Evolutionary conservation across 2,797 vertebrate genomes (phyloP).

Genomic region (Sebastes diploproa): DNA sequence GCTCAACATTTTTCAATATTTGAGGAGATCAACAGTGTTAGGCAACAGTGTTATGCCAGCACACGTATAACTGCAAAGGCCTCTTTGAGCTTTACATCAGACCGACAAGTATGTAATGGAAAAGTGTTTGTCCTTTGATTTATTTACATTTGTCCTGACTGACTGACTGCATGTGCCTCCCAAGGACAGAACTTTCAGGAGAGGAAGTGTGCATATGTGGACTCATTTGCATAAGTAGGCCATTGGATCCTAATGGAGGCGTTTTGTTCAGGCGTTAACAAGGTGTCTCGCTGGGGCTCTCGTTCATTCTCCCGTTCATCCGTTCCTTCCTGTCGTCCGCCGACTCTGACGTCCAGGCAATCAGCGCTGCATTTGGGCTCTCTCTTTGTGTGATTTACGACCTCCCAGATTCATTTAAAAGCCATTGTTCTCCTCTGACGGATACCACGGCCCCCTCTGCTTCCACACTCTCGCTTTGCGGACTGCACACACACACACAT

Average conservation of each 20-base stretch:
- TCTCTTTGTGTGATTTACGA: constrained; percentile 84
- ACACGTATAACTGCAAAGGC: constrained; percentile 13
- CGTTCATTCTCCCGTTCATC: constrained; percentile 70
- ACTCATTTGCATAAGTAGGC: constrained; percentile 82
- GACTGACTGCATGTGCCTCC: constrained; percentile 65
- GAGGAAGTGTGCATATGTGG: constrained; percentile 61
- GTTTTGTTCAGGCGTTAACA: constrained; percentile 84
- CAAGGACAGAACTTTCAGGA: constrained; percentile 72
- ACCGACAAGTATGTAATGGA: constrained; percentile 38
- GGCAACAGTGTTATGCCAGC: constrained; percentile 11
- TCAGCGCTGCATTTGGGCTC: constrained; percentile 81
- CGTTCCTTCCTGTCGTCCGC: constrained; percentile 77
- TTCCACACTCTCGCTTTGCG: constrained; percentile 64
- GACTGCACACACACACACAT: constrained; percentile 36
- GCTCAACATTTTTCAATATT: not conserved
- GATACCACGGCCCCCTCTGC: constrained; percentile 75
- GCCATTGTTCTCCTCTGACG: constrained; percentile 84
- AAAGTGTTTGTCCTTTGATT: constrained; percentile 69
- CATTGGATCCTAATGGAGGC: constrained; percentile 79
- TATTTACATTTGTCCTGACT: constrained; percentile 72
- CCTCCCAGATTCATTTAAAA: constrained; percentile 86
- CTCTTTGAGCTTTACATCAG: constrained; percentile 15
- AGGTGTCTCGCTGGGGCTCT: constrained; percentile 80
- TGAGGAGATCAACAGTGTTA: constrained; percentile 7
- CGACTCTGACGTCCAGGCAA: constrained; percentile 80